Evolutionary conservation across 2,888 invertebrate genomes (phyloP).

Genomic region (Lypha dubia): DNA sequence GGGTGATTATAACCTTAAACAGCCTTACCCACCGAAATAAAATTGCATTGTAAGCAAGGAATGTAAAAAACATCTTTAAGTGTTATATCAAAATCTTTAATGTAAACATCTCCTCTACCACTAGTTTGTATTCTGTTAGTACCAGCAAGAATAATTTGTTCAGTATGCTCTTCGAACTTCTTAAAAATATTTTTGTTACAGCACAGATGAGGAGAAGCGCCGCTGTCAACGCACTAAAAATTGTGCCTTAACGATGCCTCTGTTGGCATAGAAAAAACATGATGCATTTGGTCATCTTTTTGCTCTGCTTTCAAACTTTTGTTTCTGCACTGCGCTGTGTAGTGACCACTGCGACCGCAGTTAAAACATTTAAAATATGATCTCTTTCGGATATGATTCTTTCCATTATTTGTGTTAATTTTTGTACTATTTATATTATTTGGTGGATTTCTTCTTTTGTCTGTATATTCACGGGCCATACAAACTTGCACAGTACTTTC

Average conservation of each 20-base stretch:
- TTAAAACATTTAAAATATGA: too few species aligned
- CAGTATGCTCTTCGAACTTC: constrained; percentile 17
- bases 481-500: too few species aligned
- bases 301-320: background rate
- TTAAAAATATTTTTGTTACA: constrained; percentile 1
- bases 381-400: too few species aligned
- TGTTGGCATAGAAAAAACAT: background rate
- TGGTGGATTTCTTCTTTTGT: too few species aligned
- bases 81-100: constrained; percentile 14
- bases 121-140: constrained; percentile 7
- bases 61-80: constrained; percentile 18
- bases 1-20: too few species aligned
- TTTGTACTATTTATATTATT: too few species aligned
- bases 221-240: background rate
- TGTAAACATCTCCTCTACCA: constrained; percentile 17
- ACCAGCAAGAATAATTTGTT: constrained; percentile 24
- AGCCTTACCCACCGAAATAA: constrained; percentile 3
- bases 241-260: background rate
- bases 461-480: too few species aligned
- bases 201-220: background rate
- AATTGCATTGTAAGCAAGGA: constrained; percentile 10
- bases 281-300: background rate
- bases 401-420: too few species aligned
- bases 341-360: too few species aligned
- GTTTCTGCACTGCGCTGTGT: background rate